Evolutionary conservation across 2,113 vertebrate genomes (phyloP).

Genomic region (western clawed frog (Xenopus tropicalis)): UCB_Xtro_10.0 CM004443.2:63853501-63854000

Average conservation of each 20-base stretch:
- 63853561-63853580: neutral
- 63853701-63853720: neutral
- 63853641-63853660: neutral
- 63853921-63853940: slow-evolving; percentile 13
- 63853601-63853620: slow-evolving; percentile 2
- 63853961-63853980: slow-evolving; percentile 25
- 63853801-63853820: too few relatives aligned
- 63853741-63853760: too few relatives aligned
- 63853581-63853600: neutral
- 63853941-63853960: slow-evolving; percentile 42
- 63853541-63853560: neutral
- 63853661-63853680: neutral
- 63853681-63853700: neutral
- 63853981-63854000: slow-evolving; percentile 38
- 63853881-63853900: slow-evolving; percentile 5
- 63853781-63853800: too few relatives aligned
- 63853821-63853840: neutral
- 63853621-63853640: neutral
- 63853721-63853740: too few relatives aligned
- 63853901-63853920: slow-evolving; percentile 4
- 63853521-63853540: neutral
- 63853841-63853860: neutral
- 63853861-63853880: neutral
- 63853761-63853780: too few relatives aligned
- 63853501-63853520: slow-evolving; percentile 1